Evolutionary conservation across 1,140 invertebrate species (phyloP).

Genomic region (Diuraphis noxia): DNA sequence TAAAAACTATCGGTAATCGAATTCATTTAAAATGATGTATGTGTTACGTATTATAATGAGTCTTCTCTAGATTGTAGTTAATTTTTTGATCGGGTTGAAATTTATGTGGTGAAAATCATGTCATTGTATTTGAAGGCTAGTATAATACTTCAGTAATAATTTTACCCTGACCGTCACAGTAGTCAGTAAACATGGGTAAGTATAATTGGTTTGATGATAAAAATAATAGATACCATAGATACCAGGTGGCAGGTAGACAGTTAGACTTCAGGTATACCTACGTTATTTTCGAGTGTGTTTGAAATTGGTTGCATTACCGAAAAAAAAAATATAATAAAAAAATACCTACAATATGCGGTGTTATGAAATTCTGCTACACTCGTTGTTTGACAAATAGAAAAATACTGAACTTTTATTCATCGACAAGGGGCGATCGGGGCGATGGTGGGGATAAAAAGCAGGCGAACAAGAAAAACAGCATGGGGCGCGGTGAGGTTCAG

Average conservation of each 20-base stretch:
- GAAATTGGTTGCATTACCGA: not conserved
- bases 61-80: not conserved
- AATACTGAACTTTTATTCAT: slow-evolving; percentile 48
- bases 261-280: not conserved
- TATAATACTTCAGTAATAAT: too few relatives aligned
- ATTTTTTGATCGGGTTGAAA: not conserved
- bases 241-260: not conserved
- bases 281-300: not conserved
- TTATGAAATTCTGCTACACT: not conserved
- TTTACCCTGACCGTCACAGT: too few relatives aligned
- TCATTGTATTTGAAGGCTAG: not conserved
- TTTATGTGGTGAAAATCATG: not conserved
- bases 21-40: not conserved
- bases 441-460: not conserved
- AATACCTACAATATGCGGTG: too few relatives aligned
- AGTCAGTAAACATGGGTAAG: not conserved
- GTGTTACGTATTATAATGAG: not conserved
- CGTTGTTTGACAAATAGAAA: not conserved
- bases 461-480: slow-evolving; percentile 47
- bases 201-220: too few relatives aligned
- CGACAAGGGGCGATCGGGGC: not conserved
- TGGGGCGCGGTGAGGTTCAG: slow-evolving; percentile 11
- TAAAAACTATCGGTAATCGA: not conserved
- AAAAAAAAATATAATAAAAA: not conserved
- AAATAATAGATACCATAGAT: too few relatives aligned